These are phyloP conservation scores for Machaerirhynchus nigripectus DNA, from an alignment of 2,113 vertebrate genomes.

Conservation along the genomic window DNA sequence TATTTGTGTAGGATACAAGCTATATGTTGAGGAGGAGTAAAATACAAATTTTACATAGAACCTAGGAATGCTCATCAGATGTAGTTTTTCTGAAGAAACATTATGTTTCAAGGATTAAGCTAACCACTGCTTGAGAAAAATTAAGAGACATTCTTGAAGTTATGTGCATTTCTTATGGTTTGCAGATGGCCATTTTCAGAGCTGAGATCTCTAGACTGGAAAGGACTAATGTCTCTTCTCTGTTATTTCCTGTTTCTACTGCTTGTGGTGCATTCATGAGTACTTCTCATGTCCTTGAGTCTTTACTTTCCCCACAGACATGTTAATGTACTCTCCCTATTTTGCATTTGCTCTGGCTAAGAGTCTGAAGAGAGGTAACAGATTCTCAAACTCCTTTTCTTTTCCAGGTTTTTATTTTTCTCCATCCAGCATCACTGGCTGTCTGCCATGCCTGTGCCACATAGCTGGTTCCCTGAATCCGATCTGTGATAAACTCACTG, in stretches of 20 bases:
- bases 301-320: neutral
- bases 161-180: neutral
- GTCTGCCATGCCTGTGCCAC: conserved; percentile 85
- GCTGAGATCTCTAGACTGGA: neutral
- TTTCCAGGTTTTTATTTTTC: conserved; percentile 82
- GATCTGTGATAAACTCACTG: conserved; percentile 75
- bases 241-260: neutral
- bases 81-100: neutral
- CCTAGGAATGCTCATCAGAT: neutral
- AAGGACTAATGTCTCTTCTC: neutral
- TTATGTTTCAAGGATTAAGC: neutral
- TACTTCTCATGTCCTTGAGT: neutral
- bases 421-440: conserved; percentile 49
- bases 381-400: neutral
- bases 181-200: neutral
- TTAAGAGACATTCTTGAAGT: neutral
- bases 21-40: neutral
- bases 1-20: neutral
- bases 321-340: neutral
- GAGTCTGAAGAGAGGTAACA: neutral
- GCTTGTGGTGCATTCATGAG: neutral
- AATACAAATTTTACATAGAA: neutral
- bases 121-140: neutral
- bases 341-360: neutral
- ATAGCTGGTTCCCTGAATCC: conserved; percentile 71